These are phyloP conservation scores for Potorous gilbertii DNA, from an alignment of 2,797 vertebrate species.

Conservation along the genomic window DNA sequence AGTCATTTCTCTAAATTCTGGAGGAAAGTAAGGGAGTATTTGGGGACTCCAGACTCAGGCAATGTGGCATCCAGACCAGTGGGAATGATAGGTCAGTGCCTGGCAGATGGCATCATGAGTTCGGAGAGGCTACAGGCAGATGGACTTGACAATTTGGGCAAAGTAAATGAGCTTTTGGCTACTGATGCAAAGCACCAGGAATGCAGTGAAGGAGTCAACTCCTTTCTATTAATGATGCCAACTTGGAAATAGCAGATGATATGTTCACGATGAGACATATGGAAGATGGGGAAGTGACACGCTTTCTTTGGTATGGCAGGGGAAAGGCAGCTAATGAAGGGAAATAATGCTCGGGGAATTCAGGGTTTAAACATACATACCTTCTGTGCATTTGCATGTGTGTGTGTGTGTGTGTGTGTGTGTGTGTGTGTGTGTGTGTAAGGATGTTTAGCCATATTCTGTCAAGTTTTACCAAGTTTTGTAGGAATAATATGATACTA, in stretches of 20 bases:
- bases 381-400: not conserved
- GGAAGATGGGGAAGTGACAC: constrained; percentile 60
- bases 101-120: constrained; percentile 67
- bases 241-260: constrained; percentile 58
- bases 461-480: not conserved
- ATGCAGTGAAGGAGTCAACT: constrained; percentile 65
- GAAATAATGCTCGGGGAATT: not conserved
- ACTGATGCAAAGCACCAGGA: constrained; percentile 56
- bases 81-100: constrained; percentile 67
- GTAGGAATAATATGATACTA: constrained; percentile 18
- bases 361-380: not conserved
- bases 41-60: constrained; percentile 67
- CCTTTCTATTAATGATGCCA: constrained; percentile 71
- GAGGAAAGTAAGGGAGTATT: constrained; percentile 57
- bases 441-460: constrained; percentile 5
- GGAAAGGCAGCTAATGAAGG: constrained; percentile 37
- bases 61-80: constrained; percentile 54
- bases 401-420: not conserved
- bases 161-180: constrained; percentile 71
- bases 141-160: constrained; percentile 71
- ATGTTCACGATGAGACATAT: constrained; percentile 67
- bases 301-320: constrained; percentile 52
- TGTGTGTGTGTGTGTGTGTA: not conserved
- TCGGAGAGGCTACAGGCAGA: constrained; percentile 68
- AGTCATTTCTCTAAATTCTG: constrained; percentile 63